Evolutionary conservation across 2,797 vertebrate genomes (phyloP), one percentile per base, ranked within the genome.

Genomic region (Adrianichthys oophorus): DNA sequence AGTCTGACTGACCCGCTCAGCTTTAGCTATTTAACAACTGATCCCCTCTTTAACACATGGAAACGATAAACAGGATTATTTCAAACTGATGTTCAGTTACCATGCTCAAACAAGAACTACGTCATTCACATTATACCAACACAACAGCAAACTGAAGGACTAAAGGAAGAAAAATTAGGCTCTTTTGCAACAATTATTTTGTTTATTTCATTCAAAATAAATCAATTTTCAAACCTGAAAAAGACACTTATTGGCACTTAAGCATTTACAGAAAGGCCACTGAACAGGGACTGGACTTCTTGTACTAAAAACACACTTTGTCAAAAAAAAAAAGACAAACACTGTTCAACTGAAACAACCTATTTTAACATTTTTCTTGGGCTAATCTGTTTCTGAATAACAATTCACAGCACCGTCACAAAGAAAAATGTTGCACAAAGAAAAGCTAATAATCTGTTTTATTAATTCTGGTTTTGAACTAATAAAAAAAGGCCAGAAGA

Each of bases 171-270:
- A 46, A 12, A 37, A 13, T 4, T 2, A 37, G 13, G 10, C 32
- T 37, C 19, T 23, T 62, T 55, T 80, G 53, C 61, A 59, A 48
- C 32, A 58, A 26, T 41, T 5, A 17, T 53, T 61, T 16, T 26
- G 12, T 72, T 86, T 80, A 76, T 70, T 78, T 68, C 66, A 15
- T 44, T 55, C 84, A 87, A 76, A 82, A 59, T 44, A 59, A 66
- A 59, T 32, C 1, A 32, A 42, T 72, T 65, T 40, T 18, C 61
- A 74, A 68, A 29, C 65, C 53, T 50, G 50, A 50, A 62, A 62
- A 48, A 15, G 76, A 79, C 49, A 72, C 62, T 70, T 56, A 62
- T 75, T 80, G 79, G 87, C 89, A 91, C 89, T 85, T 84, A 18
- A 57, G 26, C 80, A 7, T 78, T 53, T 48, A 68, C 48, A 16